Evolutionary conservation across 2,888 invertebrate genomes (phyloP), one percentile per base, ranked within the genome.

Genomic region (Idaea biselata): DNA sequence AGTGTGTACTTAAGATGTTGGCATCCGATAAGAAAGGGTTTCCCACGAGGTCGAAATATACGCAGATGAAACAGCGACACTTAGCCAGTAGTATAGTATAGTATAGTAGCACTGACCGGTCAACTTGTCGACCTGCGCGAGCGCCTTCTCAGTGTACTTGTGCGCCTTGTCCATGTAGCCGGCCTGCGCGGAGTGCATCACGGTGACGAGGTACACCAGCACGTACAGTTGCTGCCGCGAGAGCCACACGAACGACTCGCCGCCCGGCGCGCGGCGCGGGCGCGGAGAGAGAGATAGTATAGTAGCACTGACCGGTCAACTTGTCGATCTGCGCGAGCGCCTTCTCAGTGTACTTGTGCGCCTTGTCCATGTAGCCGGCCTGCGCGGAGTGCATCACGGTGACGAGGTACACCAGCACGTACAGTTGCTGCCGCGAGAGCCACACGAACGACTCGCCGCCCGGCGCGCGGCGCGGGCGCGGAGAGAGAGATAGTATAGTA

Each of bases 91-190:
- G n/a, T n/a, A n/a, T n/a, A n/a, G n/a, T n/a, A 32, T 32, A 32
- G 11, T 32, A 32, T n/a, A n/a, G n/a, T n/a, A 32, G 32, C 31
- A 86, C 92, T 93, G 79, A 97, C 97, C 94, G 87, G 97, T 97
- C 0, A 99, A 93, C 89, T 98, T 99, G 84, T 99, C 98, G 74
- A 99, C 99, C 93, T 99, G 99, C 81, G 97, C 96, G 60, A 99
- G 94, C 62, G 99, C 99, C 90, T 99, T 99, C 83, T 99, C 98
- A 0, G 99, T 99, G 85, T 99, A 99, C 88, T 99, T 99, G 91
- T 99, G 98, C 62, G 99, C 99, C 92, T 99, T 99, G 84, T 99
- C 99, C 97, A 99, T 98, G 87, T 99, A 99, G 18, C 99, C 99
- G 57, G 99, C 99, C 92, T 99, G 99, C 95, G 99, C 98, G 16